Percentiles rank a stretch among this genome's conserved stretches.
Evolutionary conservation across 2,797 vertebrate genomes (phyloP).

Genomic region (Smutsia gigantea): DNA sequence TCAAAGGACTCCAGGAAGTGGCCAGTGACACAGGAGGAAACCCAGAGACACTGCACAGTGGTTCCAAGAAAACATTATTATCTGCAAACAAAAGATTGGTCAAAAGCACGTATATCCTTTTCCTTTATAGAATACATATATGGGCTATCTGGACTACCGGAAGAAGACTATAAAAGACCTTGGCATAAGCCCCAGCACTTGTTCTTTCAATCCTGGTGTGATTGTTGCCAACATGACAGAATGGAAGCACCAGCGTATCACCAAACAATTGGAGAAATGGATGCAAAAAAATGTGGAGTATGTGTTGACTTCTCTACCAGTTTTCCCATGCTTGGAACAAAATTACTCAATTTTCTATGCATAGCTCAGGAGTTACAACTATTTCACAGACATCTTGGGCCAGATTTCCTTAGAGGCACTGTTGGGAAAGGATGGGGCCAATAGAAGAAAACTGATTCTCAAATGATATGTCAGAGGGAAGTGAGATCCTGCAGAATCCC

Average conservation of each 20-base stretch:
- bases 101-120: neutral
- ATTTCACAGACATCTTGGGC: neutral
- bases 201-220: conserved; percentile 98
- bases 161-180: conserved; percentile 93
- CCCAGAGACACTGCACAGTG: neutral
- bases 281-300: conserved; percentile 96
- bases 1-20: neutral
- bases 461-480: neutral
- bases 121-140: conserved; percentile 93
- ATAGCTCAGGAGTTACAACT: neutral
- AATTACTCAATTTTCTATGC: neutral
- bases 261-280: conserved; percentile 96
- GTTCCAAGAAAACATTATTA: neutral
- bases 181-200: conserved; percentile 95
- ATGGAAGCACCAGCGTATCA: conserved; percentile 96
- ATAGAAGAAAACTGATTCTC: neutral
- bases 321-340: neutral
- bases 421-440: neutral
- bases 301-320: conserved; percentile 22
- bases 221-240: conserved; percentile 95
- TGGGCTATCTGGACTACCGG: conserved; percentile 98
- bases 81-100: neutral
- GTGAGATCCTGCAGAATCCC: neutral
- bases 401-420: neutral
- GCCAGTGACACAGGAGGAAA: neutral